Conservation (phyloP, 2,888 invertebrate genomes). For the Cataglyphis cursor region DNA sequence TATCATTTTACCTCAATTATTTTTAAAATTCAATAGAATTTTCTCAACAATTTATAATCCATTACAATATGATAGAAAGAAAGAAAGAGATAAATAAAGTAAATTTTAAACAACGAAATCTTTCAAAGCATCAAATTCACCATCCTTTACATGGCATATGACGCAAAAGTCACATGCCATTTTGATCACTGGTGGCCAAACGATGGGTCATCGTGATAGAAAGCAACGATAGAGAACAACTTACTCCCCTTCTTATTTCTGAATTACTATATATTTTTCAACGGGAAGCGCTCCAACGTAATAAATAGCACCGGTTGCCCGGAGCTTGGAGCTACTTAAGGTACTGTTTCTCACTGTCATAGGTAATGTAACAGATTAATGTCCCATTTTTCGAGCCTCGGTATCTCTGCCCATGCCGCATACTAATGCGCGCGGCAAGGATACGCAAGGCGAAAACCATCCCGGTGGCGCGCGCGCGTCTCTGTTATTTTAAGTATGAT, state of each 20-base stretch:
- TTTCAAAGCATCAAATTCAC: neutral
- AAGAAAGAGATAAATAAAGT: neutral
- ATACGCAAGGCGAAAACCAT: slow-evolving; percentile 66
- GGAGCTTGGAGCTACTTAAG: slow-evolving; percentile 74
- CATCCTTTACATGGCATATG: neutral
- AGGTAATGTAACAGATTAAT: slow-evolving; percentile 78
- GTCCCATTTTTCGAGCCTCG: slow-evolving; percentile 76
- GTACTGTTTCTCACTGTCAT: slow-evolving; percentile 76
- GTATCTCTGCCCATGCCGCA: slow-evolving; percentile 73
- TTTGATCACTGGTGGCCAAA: neutral
- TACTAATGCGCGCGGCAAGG: slow-evolving; percentile 70
- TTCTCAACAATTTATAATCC: neutral
- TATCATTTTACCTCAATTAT: neutral
- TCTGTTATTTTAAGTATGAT: slow-evolving; percentile 70
- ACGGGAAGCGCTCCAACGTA: slow-evolving; percentile 54
- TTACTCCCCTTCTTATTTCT: slow-evolving; percentile 55
- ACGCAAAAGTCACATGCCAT: neutral
- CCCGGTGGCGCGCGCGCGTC: slow-evolving; percentile 47
- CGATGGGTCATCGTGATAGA: slow-evolving; percentile 30
- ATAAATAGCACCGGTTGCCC: slow-evolving; percentile 75
- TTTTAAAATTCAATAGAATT: neutral
- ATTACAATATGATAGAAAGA: neutral
- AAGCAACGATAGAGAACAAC: slow-evolving; percentile 35
- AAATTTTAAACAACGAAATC: neutral
- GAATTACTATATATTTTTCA: slow-evolving; percentile 73